These are phyloP conservation scores for Drosophila burlai DNA, from an alignment of 1,140 invertebrate species.

Conservation along the genomic window DNA sequence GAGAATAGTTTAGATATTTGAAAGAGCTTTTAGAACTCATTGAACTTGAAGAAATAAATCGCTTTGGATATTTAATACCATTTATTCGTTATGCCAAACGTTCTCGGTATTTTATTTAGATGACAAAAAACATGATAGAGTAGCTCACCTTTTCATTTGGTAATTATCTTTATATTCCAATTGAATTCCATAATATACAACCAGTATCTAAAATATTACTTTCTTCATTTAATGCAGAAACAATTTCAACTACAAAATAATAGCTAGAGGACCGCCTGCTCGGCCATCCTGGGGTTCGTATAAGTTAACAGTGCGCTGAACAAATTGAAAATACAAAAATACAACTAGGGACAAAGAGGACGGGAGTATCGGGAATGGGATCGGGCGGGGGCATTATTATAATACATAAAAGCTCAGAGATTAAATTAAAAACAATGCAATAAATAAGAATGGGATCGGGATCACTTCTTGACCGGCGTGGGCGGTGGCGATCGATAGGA, in stretches of 20 bases:
- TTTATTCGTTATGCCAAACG: not conserved
- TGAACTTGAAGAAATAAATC: too few species aligned
- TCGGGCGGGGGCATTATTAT: constrained; percentile 47
- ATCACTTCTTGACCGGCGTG: constrained; percentile 67
- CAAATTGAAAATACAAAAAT: constrained; percentile 69
- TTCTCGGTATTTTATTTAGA: too few species aligned
- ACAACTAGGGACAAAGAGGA: constrained; percentile 45
- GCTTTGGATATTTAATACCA: not conserved
- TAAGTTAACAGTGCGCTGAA: constrained; percentile 77
- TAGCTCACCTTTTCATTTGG: not conserved
- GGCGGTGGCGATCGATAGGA: constrained; percentile 71
- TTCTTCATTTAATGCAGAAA: constrained; percentile 76
- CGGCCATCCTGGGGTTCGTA: constrained; percentile 50
- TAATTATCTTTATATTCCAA: too few species aligned
- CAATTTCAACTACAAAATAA: constrained; percentile 77
- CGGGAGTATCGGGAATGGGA: not conserved
- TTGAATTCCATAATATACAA: too few species aligned
- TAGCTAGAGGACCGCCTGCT: constrained; percentile 64
- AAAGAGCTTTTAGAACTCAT: not conserved
- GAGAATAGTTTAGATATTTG: not conserved
- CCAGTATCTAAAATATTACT: constrained; percentile 20
- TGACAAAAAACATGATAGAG: too few species aligned
- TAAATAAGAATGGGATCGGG: constrained; percentile 61
- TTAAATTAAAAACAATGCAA: constrained; percentile 76
- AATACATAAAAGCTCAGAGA: constrained; percentile 68